Percentiles rank a stretch among this genome's conserved stretches.
Evolutionary conservation across 1,140 invertebrate genomes (phyloP).

Genomic region (Stenopsyche tienmushanensis): DNA sequence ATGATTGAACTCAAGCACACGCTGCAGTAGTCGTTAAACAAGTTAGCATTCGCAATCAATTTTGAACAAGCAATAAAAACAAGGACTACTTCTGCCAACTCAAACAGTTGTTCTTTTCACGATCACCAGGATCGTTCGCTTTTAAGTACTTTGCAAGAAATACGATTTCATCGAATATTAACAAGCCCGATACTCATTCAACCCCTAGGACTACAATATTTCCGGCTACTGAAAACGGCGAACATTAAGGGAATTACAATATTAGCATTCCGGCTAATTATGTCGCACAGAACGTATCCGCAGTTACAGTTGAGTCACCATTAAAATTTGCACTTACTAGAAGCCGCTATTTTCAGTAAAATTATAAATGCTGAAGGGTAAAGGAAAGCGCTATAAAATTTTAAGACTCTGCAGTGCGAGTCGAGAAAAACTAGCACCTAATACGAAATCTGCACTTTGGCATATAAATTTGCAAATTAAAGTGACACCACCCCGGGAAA

Average conservation of each 20-base stretch:
- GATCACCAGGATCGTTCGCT: not conserved
- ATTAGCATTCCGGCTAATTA: conserved; percentile 32
- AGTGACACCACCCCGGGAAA: conserved; percentile 24
- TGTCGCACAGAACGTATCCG: conserved; percentile 28
- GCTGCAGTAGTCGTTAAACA: no score
- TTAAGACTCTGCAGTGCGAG: conserved; percentile 18
- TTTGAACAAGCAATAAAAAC: no score
- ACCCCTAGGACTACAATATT: conserved; percentile 1
- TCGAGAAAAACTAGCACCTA: conserved; percentile 30
- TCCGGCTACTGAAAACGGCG: not conserved
- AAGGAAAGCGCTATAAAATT: conserved; percentile 33
- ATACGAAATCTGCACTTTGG: conserved; percentile 38
- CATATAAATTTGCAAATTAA: conserved; percentile 42
- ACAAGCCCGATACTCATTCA: conserved; percentile 1
- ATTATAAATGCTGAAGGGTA: not conserved
- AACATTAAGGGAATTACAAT: conserved; percentile 31
- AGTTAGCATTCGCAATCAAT: no score
- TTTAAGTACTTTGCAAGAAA: not conserved
- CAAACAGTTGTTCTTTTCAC: not conserved
- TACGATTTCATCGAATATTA: conserved; percentile 11
- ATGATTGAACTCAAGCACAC: no score
- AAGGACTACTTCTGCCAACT: no score
- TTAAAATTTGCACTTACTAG: conserved; percentile 27
- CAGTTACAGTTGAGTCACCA: conserved; percentile 2
- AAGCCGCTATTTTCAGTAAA: no score